Conservation (phyloP, 2,113 vertebrate species). For the Nothoprocta pentlandii region DNA sequence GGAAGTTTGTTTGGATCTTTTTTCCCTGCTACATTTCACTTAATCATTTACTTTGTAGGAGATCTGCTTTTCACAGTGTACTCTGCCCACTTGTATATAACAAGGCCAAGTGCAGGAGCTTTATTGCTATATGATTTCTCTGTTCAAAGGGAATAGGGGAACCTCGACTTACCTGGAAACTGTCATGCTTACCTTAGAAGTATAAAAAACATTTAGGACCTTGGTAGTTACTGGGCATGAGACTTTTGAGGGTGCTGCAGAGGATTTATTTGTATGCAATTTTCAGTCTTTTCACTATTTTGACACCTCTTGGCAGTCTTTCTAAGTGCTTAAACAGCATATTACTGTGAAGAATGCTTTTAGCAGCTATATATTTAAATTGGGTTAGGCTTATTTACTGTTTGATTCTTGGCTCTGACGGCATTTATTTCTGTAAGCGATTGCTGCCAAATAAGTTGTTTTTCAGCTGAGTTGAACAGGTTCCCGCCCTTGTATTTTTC, state of each 20-base stretch:
- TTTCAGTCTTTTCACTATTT: slow-evolving; percentile 48
- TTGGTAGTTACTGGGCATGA: not conserved
- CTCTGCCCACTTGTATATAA: too few species aligned
- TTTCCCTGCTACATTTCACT: too few species aligned
- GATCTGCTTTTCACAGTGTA: too few species aligned
- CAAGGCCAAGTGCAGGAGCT: too few species aligned
- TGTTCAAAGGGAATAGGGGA: too few species aligned
- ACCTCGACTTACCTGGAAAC: too few species aligned
- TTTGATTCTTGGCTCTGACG: slow-evolving; percentile 64
- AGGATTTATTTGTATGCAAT: slow-evolving; percentile 39
- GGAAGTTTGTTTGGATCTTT: too few species aligned
- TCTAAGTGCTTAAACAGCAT: slow-evolving; percentile 50
- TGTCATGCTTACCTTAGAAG: too few species aligned
- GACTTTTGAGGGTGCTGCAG: not conserved
- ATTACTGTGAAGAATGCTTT: slow-evolving; percentile 48
- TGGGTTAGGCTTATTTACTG: slow-evolving; percentile 63
- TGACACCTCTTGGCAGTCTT: slow-evolving; percentile 69
- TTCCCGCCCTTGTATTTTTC: not conserved
- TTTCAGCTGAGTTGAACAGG: not conserved
- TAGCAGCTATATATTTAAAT: slow-evolving; percentile 44
- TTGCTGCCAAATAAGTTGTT: slow-evolving; percentile 62
- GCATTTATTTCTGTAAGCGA: slow-evolving; percentile 39
- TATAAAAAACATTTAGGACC: too few species aligned
- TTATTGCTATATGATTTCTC: too few species aligned
- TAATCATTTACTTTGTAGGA: too few species aligned